A percentile compares a stretch with the other conserved stretches of the same genome.
Conservation (phyloP, 2,113 vertebrate genomes). For the Microtus montanus region DNA sequence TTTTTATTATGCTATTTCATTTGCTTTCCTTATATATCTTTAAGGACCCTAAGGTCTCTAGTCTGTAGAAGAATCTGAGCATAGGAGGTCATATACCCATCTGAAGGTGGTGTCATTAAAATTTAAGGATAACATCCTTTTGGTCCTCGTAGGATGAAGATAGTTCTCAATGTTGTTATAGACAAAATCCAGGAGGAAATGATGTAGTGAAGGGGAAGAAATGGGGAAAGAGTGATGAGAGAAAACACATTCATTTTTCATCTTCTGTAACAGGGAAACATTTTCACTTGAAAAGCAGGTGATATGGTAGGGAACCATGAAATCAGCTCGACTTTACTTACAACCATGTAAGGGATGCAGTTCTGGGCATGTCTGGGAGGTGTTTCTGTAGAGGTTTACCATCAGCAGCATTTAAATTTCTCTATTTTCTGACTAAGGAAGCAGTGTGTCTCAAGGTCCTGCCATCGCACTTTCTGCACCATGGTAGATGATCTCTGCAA, state of each 20-base stretch:
- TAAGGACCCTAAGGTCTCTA: neutral
- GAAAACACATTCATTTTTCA: neutral
- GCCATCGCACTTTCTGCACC: neutral
- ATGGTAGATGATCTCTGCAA: neutral
- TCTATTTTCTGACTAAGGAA: neutral
- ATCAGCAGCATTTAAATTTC: neutral
- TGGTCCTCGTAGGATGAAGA: neutral
- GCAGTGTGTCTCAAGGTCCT: accelerated
- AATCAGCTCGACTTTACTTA: neutral
- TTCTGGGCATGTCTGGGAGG: neutral
- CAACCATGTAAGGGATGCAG: neutral
- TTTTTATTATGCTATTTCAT: neutral
- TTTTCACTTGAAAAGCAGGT: neutral
- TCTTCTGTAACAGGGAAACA: neutral
- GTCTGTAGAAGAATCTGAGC: neutral
- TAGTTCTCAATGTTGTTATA: neutral
- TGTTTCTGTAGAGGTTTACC: neutral
- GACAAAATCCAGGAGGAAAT: neutral
- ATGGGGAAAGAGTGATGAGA: neutral
- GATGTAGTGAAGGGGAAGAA: neutral
- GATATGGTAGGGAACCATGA: neutral
- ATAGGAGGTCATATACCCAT: neutral
- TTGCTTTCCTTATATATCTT: neutral
- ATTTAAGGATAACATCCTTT: neutral
- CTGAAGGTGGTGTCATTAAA: neutral